These are phyloP conservation scores for Aegotheles bennettii DNA, from an alignment of 2,113 vertebrate genomes.

Conservation along the genomic window DNA sequence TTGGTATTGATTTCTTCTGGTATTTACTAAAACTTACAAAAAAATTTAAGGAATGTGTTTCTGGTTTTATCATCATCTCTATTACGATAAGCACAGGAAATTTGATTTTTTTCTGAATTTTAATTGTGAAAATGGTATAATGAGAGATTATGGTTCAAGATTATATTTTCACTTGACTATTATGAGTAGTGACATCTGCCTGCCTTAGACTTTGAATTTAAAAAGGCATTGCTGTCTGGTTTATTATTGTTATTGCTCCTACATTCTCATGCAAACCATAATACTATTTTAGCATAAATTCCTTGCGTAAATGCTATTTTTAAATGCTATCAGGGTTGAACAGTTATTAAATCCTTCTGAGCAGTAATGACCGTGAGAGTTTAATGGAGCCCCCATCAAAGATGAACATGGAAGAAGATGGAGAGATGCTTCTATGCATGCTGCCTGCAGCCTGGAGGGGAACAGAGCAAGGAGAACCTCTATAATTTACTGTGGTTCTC, in stretches of 20 bases:
- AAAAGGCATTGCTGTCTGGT: neutral
- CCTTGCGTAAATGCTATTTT: neutral
- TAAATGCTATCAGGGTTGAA: neutral
- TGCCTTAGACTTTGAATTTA: neutral
- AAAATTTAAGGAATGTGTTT: neutral
- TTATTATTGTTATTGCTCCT: neutral
- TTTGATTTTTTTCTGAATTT: neutral
- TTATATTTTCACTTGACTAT: neutral
- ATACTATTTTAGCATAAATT: conserved; percentile 8
- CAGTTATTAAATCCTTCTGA: conserved; percentile 41
- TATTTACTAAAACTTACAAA: neutral
- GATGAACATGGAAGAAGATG: conserved; percentile 14
- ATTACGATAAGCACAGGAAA: neutral
- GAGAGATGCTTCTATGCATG: conserved; percentile 17
- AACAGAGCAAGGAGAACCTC: conserved; percentile 41
- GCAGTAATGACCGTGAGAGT: neutral
- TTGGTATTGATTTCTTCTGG: neutral
- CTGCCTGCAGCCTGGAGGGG: conserved; percentile 20
- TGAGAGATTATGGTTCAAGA: neutral
- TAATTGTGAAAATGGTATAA: neutral
- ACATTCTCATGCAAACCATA: neutral
- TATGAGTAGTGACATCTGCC: neutral
- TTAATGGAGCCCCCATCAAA: conserved; percentile 40
- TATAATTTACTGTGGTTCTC: conserved; percentile 42
- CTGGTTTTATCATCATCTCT: neutral